phyloP scores from a whole-genome alignment of 2,797 vertebrate genomes.

The Enteromius mattozi region DNA sequence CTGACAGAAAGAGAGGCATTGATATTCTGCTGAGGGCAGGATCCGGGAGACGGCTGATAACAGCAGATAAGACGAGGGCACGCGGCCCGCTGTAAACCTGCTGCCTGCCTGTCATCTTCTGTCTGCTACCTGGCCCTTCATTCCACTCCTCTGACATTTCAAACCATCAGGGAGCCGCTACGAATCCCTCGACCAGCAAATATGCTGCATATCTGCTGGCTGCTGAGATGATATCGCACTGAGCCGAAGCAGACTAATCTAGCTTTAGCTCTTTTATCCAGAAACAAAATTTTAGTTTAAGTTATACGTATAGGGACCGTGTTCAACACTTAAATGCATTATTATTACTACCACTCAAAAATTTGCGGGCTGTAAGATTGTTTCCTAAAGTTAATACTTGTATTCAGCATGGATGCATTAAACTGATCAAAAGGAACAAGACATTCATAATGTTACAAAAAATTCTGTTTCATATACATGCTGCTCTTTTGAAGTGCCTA shows the following conservation, averaged over 20 bases:
- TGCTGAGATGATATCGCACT: conserved; percentile 62
- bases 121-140: conserved; percentile 32
- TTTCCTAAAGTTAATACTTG: neutral
- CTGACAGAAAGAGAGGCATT: conserved; percentile 36
- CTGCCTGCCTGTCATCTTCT: conserved; percentile 45
- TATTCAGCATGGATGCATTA: neutral
- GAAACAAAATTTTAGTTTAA: neutral
- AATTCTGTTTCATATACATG: neutral
- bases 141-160: conserved; percentile 32
- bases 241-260: neutral
- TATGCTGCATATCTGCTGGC: conserved; percentile 25
- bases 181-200: conserved; percentile 18
- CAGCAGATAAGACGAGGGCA: conserved; percentile 56
- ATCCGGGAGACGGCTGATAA: conserved; percentile 59
- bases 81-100: conserved; percentile 37
- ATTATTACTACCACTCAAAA: neutral
- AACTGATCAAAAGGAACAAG: neutral
- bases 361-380: neutral
- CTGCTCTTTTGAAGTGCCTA: too few species aligned
- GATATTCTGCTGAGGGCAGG: conserved; percentile 38
- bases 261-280: neutral
- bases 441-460: neutral
- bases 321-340: neutral
- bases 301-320: neutral
- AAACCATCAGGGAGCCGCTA: neutral